Percentiles rank a stretch among this genome's conserved stretches.
These are phyloP conservation scores for Rhopalosiphum nymphaeae DNA, from an alignment of 2,888 invertebrate species.

Conservation along the genomic window DNA sequence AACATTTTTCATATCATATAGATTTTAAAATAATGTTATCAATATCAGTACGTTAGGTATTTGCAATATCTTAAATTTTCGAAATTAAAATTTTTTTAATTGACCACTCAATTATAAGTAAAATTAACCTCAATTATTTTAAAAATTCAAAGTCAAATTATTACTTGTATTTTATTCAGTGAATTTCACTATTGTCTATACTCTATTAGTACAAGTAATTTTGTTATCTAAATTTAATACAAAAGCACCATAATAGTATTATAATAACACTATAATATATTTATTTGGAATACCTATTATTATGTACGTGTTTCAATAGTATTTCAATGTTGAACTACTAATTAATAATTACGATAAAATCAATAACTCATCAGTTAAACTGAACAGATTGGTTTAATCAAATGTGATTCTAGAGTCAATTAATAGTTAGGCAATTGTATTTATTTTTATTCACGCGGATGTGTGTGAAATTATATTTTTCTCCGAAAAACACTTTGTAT, in stretches of 20 bases:
- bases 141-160: neutral
- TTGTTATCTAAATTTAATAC: neutral
- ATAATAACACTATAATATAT: no score
- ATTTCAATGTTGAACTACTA: neutral
- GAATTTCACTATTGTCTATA: neutral
- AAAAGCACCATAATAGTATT: neutral
- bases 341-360: neutral
- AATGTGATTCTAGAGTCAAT: neutral
- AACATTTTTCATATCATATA: neutral
- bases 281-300: no score
- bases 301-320: neutral
- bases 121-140: neutral
- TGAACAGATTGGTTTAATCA: neutral
- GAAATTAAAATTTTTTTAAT: neutral
- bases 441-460: neutral
- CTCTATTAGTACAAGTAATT: neutral
- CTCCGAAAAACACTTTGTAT: neutral
- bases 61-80: neutral
- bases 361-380: neutral
- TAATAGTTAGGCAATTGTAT: neutral
- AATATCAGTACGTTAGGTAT: neutral
- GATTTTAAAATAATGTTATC: neutral
- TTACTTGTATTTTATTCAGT: neutral
- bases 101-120: neutral
- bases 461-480: neutral